Conservation (phyloP, 35 echinoderm and acorn worm genomes). For the Apostichopus parvimensis region DNA sequence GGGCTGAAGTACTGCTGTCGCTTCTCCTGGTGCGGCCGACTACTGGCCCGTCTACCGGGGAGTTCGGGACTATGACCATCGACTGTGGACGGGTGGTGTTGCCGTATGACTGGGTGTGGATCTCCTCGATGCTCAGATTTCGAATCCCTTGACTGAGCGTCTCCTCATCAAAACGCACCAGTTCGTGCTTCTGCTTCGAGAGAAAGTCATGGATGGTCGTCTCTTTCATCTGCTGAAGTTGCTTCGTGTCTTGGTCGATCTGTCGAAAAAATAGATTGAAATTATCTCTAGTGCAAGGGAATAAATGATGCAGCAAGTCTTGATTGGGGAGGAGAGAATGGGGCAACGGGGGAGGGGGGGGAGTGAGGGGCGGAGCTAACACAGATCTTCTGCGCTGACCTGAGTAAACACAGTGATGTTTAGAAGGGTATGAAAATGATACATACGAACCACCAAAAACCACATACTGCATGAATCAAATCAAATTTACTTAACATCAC, state of each 20-base stretch:
- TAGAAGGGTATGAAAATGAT: too few relatives aligned
- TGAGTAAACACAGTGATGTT: too few relatives aligned
- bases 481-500: too few relatives aligned
- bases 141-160: conserved; percentile 68
- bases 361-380: too few relatives aligned
- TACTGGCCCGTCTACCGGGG: background rate
- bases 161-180: conserved; percentile 72
- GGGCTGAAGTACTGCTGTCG: conserved; percentile 57
- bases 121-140: conserved; percentile 77
- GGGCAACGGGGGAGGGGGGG: too few relatives aligned
- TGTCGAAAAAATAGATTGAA: conserved; percentile 5
- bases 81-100: conserved; percentile 61
- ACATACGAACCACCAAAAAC: too few relatives aligned
- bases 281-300: too few relatives aligned
- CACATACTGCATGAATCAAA: too few relatives aligned
- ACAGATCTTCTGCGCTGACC: too few relatives aligned
- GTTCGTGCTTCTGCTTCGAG: conserved; percentile 68
- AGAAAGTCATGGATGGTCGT: conserved; percentile 76
- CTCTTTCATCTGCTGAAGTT: conserved; percentile 70
- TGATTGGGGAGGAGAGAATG: too few relatives aligned
- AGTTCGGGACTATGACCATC: conserved; percentile 48
- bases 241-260: conserved; percentile 88
- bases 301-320: too few relatives aligned
- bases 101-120: conserved; percentile 69
- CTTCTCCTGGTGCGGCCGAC: background rate